These are phyloP conservation scores for Salarias fasciatus DNA, from an alignment of 2,797 vertebrate species.

Conservation along the genomic window DNA sequence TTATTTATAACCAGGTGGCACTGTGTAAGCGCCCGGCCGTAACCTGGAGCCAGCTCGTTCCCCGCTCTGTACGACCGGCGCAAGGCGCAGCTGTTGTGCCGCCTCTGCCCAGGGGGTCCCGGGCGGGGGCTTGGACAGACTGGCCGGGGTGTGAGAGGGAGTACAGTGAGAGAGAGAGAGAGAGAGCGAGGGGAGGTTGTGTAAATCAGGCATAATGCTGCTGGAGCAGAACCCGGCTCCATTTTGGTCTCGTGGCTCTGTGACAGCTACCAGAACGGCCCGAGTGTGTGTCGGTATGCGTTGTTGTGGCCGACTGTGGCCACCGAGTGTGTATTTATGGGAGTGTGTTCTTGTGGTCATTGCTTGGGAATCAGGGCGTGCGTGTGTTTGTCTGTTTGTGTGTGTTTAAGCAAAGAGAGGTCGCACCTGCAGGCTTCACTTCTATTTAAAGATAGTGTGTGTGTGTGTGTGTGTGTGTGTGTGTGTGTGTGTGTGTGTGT, in stretches of 20 bases:
- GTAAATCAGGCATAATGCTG: conserved; percentile 51
- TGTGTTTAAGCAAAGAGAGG: too few relatives aligned
- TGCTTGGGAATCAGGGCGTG: not conserved
- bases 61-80: conserved; percentile 10
- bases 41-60: conserved; percentile 36
- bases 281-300: conserved; percentile 31
- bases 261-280: too few relatives aligned
- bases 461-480: conserved; percentile 8
- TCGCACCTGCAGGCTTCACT: too few relatives aligned
- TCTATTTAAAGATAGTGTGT: too few relatives aligned
- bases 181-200: conserved; percentile 28
- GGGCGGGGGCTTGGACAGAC: conserved; percentile 19
- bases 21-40: conserved; percentile 32
- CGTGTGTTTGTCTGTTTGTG: conserved; percentile 1
- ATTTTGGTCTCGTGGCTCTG: conserved; percentile 35
- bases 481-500: not conserved
- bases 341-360: conserved; percentile 30
- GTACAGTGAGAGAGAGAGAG: too few relatives aligned
- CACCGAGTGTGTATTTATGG: conserved; percentile 50
- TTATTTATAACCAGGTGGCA: conserved; percentile 63
- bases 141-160: conserved; percentile 45
- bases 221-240: conserved; percentile 42
- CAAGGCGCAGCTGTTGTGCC: conserved; percentile 49
- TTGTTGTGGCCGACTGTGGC: conserved; percentile 55
- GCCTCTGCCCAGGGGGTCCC: conserved; percentile 55